Conservation (phyloP, 2,113 vertebrate genomes). For the Halichoerus grypus region DNA sequence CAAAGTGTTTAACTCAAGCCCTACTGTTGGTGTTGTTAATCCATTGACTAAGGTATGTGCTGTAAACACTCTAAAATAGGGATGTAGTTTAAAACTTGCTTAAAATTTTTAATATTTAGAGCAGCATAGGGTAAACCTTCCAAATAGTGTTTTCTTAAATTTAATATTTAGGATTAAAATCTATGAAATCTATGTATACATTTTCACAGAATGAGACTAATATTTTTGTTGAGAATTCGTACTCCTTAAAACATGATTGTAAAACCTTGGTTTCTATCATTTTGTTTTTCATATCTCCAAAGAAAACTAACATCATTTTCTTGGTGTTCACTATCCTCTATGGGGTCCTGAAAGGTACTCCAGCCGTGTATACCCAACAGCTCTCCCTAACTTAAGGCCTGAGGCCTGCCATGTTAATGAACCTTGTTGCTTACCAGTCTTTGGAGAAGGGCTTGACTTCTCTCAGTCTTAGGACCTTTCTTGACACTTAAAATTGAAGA, state of each 20-base stretch:
- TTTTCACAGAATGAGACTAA: slow-evolving; percentile 49
- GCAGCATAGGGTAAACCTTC: slow-evolving; percentile 8
- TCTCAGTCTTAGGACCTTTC: neutral
- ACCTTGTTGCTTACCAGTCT: neutral
- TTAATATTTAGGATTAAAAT: slow-evolving; percentile 41
- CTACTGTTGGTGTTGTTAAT: slow-evolving; percentile 99
- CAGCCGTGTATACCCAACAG: no score
- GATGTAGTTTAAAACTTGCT: slow-evolving; percentile 51
- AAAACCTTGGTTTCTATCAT: slow-evolving; percentile 12
- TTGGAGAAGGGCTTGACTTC: neutral
- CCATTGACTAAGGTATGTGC: slow-evolving; percentile 97
- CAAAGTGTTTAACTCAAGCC: slow-evolving; percentile 98
- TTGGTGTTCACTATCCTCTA: neutral
- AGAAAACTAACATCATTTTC: slow-evolving; percentile 30
- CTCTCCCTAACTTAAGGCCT: neutral
- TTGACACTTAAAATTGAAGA: neutral
- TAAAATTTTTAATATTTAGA: slow-evolving; percentile 15
- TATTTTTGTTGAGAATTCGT: slow-evolving; percentile 1
- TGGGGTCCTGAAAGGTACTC: neutral
- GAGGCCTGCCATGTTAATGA: neutral
- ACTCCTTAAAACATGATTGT: slow-evolving; percentile 31
- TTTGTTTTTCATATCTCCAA: slow-evolving; percentile 37
- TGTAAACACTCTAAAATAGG: slow-evolving; percentile 79
- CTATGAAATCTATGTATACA: neutral
- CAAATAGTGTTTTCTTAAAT: slow-evolving; percentile 20